Conservation (phyloP, 2,888 invertebrate species). For the Dasysyrphus tricinctus region DNA sequence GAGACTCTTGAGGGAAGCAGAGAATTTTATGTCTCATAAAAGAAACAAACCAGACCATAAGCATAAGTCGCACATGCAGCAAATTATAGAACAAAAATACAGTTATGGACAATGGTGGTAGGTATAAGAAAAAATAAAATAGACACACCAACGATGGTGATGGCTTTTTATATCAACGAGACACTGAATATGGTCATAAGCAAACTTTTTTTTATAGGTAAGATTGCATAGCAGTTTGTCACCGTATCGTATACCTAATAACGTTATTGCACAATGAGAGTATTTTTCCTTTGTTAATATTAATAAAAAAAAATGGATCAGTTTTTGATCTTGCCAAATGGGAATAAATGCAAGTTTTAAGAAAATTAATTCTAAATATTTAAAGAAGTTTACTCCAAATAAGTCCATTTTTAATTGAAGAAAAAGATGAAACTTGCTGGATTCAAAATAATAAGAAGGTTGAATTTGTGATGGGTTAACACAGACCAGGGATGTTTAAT, state of each 20-base stretch:
- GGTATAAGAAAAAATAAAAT: neutral
- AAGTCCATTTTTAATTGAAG: no score
- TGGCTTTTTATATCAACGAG: conserved; percentile 25
- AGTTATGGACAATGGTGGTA: conserved; percentile 55
- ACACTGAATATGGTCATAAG: conserved; percentile 55
- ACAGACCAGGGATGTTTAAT: no score
- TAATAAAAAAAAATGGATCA: neutral
- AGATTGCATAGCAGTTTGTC: conserved; percentile 17
- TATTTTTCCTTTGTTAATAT: neutral
- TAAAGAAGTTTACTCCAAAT: neutral
- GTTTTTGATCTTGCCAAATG: neutral
- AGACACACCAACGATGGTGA: conserved; percentile 7
- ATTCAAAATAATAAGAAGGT: no score
- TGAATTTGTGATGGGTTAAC: no score
- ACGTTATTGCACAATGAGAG: conserved; percentile 29
- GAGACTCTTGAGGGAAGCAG: neutral
- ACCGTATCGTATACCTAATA: neutral
- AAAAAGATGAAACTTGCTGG: no score
- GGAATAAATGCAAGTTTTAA: neutral
- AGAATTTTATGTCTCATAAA: conserved; percentile 12
- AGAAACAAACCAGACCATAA: neutral
- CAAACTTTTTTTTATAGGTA: neutral
- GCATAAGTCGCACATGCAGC: conserved; percentile 22
- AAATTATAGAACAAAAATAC: conserved; percentile 59
- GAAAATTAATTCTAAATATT: neutral